Conservation (phyloP, 1,140 invertebrate species). For the Mamestra configurata region DNA sequence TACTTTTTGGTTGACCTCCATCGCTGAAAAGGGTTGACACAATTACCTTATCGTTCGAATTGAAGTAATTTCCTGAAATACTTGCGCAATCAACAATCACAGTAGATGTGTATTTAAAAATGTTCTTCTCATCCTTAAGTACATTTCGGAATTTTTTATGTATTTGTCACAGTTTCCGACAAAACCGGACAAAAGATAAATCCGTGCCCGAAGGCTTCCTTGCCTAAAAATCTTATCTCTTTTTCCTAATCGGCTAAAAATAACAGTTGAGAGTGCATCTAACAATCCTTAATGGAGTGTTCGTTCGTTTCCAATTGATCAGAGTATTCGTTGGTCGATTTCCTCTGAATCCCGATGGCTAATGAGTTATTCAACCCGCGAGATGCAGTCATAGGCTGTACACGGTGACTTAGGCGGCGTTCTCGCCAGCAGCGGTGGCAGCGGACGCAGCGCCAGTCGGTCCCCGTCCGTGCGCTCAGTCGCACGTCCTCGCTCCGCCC, state of each 20-base stretch:
- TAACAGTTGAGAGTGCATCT: background rate
- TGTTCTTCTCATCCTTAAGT: background rate
- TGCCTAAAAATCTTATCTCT: no score
- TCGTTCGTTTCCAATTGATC: constrained; percentile 25
- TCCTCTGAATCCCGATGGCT: constrained; percentile 22
- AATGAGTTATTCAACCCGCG: constrained; percentile 46
- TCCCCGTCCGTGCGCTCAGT: constrained; percentile 52
- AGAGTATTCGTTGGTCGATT: constrained; percentile 8
- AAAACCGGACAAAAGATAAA: no score
- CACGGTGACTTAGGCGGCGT: constrained; percentile 2
- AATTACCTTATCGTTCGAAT: background rate
- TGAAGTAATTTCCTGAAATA: background rate
- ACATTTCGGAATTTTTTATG: no score
- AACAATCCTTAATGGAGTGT: constrained; percentile 5
- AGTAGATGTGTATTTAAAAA: background rate
- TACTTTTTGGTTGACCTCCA: no score
- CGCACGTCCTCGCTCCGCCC: constrained; percentile 54
- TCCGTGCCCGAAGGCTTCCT: no score
- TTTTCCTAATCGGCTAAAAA: background rate
- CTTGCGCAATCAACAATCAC: background rate
- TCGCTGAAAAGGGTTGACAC: background rate
- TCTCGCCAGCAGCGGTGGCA: constrained; percentile 34
- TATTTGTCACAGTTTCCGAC: no score
- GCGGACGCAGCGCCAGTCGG: constrained; percentile 50
- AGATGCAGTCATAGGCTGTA: constrained; percentile 39